Base-by-base conservation (phyloP, 2,113 vertebrate genomes). In the Peromyscus californicus region DNA sequence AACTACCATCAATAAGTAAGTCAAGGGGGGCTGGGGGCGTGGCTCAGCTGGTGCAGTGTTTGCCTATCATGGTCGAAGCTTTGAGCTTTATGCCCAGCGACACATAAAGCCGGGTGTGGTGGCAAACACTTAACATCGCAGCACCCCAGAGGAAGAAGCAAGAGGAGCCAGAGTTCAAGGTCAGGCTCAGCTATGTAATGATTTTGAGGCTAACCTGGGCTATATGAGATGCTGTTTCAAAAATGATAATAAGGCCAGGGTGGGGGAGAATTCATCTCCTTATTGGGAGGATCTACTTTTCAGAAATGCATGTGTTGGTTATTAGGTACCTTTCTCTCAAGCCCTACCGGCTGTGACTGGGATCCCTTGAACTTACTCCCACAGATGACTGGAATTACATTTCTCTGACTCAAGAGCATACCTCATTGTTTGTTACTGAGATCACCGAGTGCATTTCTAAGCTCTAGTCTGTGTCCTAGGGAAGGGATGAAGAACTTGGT, bases 331-430 rank as follows among this genome's bases (percentile, higher is more conserved):
- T 95, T 95, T 51, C 92, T 92, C 63, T 79, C 63, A 42, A 88
- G n/a, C 36, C 82, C 89, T 67, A 57, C 39, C n/a, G 70, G 70
- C 33, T 95, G 94, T 59, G 33, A 63, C 57, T 57, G 59, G 80
- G 85, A 39, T 89, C 79, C 91, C 89, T 82, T 42, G 76, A 90
- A 76, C n/a, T 91, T 67, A 88, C 76, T 45, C 26, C 54, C 88
- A 90, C 69, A 92, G 93, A 90, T 94, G 67, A 3, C 91, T 82
- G 45, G 80, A 92, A 94, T 96, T 94, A 92, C 76, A 85, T 91
- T 91, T 95, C 90, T 91, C 57, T 80, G 84, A n/a, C 80, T 7
- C 5, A 96, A 59, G 92, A 91, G n/a, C 31, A 69, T 45, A 89
- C 36, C 83, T 78, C 13, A 67, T 65, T 48, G 65, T 72, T 67